phyloP scores from a whole-genome alignment of 2,888 invertebrate species.

The Erpobdella octoculata region DNA sequence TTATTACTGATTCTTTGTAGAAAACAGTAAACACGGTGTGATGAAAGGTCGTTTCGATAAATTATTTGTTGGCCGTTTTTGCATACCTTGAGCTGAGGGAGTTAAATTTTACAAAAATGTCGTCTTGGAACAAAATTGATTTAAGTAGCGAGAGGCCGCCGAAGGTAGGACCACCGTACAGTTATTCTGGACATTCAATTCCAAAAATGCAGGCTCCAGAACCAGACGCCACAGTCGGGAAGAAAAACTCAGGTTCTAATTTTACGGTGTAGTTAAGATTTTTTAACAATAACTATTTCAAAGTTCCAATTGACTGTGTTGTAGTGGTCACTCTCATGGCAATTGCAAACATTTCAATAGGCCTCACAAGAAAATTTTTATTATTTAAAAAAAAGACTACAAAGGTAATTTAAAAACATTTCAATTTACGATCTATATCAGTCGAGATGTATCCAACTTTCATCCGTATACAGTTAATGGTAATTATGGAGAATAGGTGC shows the following conservation, averaged over 20 bases:
- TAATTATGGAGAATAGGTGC: too few species aligned
- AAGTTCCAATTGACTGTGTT: too few species aligned
- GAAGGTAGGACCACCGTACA: slow-evolving; percentile 10
- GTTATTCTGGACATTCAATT: slow-evolving; percentile 7
- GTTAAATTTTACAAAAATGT: not conserved
- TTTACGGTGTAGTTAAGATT: too few species aligned
- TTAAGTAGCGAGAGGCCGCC: not conserved
- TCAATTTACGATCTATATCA: too few species aligned
- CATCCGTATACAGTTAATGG: too few species aligned
- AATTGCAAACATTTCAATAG: too few species aligned
- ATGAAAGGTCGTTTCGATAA: not conserved
- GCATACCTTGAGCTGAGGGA: not conserved
- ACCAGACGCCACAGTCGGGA: not conserved
- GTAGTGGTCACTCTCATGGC: too few species aligned
- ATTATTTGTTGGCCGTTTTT: not conserved
- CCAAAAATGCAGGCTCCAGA: not conserved
- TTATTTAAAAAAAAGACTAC: too few species aligned
- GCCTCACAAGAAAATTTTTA: too few species aligned
- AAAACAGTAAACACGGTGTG: not conserved
- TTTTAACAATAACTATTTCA: not conserved
- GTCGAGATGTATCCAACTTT: too few species aligned
- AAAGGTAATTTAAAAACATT: too few species aligned
- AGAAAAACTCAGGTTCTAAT: slow-evolving; percentile 7
- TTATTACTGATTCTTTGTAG: too few species aligned
- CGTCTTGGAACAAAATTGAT: slow-evolving; percentile 25